phyloP scores from a whole-genome alignment of 2,797 vertebrate species.

The Enteromius afrohamiltoni region DNA sequence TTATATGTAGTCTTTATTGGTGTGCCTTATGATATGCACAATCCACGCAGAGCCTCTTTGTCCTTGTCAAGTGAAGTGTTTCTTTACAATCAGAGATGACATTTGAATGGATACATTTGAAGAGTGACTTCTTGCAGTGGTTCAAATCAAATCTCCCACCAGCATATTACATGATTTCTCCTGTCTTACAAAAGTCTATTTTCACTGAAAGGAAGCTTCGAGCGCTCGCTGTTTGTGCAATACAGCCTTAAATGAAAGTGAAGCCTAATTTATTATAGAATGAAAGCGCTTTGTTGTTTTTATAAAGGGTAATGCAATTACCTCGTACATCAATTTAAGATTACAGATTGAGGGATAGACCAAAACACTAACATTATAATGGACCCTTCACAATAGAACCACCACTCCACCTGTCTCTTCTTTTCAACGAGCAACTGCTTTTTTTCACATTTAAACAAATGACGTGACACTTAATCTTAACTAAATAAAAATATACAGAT shows the following conservation, averaged over 20 bases:
- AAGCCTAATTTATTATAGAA: conserved; percentile 56
- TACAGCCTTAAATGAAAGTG: conserved; percentile 34
- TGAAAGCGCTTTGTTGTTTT: conserved; percentile 48
- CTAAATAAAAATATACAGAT: neutral
- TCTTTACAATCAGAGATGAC: conserved; percentile 34
- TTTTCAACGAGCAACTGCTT: neutral
- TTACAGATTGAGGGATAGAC: neutral
- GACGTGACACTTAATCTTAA: neutral
- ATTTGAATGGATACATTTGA: conserved; percentile 43
- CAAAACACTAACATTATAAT: neutral
- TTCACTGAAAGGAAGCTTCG: conserved; percentile 36
- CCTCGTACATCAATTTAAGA: conserved; percentile 33
- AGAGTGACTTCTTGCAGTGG: conserved; percentile 30
- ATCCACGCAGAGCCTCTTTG: conserved; percentile 4
- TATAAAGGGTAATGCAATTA: conserved; percentile 59
- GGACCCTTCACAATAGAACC: conserved; percentile 27
- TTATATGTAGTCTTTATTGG: conserved; percentile 4
- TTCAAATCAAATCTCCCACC: conserved; percentile 30
- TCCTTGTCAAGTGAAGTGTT: conserved; percentile 28
- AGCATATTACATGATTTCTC: conserved; percentile 25
- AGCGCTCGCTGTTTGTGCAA: conserved; percentile 23
- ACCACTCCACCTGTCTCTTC: conserved; percentile 18
- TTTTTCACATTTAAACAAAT: conserved; percentile 24
- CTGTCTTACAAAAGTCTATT: conserved; percentile 3
- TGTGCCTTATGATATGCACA: neutral